Base-by-base conservation (phyloP, 2,888 invertebrate species). In the Liposcelis brunnea region DNA sequence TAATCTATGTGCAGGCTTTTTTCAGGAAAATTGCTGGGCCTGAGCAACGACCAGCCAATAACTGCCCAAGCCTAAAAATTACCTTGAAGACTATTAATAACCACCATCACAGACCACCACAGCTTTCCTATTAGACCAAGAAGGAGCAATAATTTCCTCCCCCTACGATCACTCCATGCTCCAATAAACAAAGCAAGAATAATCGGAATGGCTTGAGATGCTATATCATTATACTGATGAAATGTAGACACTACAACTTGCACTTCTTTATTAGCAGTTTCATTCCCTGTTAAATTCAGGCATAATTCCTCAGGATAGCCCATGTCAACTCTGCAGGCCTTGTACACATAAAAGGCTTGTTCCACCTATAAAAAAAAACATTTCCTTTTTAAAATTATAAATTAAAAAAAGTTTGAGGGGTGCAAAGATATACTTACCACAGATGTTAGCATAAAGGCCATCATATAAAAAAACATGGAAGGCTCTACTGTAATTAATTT, bases 401-500 rank as follows among this genome's bases (percentile, higher is more conserved):
- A 32, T 10, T 11, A 32, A 11, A 32, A 10, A 10, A 32, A 11
- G 32, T n/a, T n/a, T 32, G 32, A 32, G n/a, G n/a, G 32, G 32
- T 10, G 10, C 32, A 32, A 35, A 35, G 5, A 6, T 14, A 6
- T 5, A 6, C 19, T 40, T 19, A 40, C 71, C 1, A 86, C 83
- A 48, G 73, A 75, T 2, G 85, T 86, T 43, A 75, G 69, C 81
- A 84, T 83, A 55, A 75, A 82, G 1, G 86, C 83, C 69, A 86
- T 74, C 85, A 90, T 87, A 58, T 86, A 90, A 2, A 89, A 65
- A 58, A 87, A 81, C 75, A 90, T 76, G 0, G 83, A 73, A 0
- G 90, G 89, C 57, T 91, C 90, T 16, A 90, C 84, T 0, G 86
- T 78, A 45, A 83, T 68, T 19, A 40, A 18, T n/a, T 14, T 19